Percentiles rank a stretch among this genome's conserved stretches.
These are phyloP conservation scores for Myripristis jacobus DNA, from an alignment of 2,797 vertebrate genomes.

Conservation along the genomic window DNA sequence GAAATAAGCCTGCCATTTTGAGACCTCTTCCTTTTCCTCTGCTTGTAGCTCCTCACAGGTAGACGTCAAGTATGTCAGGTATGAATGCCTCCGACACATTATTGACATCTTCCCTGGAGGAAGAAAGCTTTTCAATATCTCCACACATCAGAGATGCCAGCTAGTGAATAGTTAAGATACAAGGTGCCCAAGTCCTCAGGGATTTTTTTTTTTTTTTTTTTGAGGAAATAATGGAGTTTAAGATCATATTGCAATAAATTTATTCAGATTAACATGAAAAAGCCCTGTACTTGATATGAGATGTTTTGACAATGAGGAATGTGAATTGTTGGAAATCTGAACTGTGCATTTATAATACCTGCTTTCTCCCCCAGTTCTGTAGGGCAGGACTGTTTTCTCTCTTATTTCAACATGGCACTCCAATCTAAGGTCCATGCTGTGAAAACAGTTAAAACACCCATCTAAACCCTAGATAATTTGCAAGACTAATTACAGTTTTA, in stretches of 20 bases:
- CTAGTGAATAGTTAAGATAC: too few relatives aligned
- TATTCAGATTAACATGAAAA: background rate
- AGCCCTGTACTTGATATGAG: background rate
- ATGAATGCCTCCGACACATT: too few relatives aligned
- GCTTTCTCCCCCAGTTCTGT: background rate
- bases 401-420: too few relatives aligned
- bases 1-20: slow-evolving; percentile 27
- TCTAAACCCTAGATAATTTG: too few relatives aligned
- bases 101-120: background rate
- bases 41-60: background rate
- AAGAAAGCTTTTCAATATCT: background rate
- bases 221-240: too few relatives aligned
- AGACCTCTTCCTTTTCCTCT: slow-evolving; percentile 8
- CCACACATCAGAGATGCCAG: too few relatives aligned
- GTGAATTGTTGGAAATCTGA: background rate
- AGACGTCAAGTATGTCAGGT: background rate
- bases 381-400: too few relatives aligned
- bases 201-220: too few relatives aligned
- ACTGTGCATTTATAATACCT: background rate
- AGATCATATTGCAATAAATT: background rate
- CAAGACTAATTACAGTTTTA: too few relatives aligned
- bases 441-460: too few relatives aligned
- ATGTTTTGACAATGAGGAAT: background rate
- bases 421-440: too few relatives aligned
- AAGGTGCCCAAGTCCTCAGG: too few relatives aligned